Conservation (phyloP, 2,113 vertebrate genomes). For the Nettapus auritus region DNA sequence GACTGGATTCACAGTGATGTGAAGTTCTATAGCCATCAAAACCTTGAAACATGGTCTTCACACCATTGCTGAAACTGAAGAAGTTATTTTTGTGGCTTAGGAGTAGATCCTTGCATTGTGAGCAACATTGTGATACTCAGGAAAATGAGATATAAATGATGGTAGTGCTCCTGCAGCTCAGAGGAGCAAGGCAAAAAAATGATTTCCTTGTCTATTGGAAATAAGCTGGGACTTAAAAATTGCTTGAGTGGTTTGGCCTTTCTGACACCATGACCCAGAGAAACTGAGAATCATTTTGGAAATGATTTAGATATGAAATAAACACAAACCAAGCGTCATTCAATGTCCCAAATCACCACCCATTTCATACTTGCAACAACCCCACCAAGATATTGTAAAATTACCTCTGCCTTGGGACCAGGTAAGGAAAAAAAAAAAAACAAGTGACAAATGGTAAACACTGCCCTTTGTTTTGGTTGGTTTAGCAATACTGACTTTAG, state of each 20-base stretch:
- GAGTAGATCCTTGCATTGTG: not conserved
- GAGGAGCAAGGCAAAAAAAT: not conserved
- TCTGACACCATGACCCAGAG: not conserved
- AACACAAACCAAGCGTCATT: not conserved
- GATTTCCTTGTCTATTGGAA: not conserved
- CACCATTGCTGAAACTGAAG: not conserved
- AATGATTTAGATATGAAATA: not conserved
- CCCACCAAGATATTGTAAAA: not conserved
- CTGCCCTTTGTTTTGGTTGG: not conserved
- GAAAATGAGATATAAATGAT: not conserved
- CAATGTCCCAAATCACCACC: not conserved
- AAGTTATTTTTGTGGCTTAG: not conserved
- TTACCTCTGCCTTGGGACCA: not conserved
- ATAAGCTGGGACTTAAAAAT: not conserved
- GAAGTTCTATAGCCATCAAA: not conserved
- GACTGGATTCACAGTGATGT: not conserved
- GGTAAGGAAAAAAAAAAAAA: not conserved
- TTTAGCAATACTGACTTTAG: not conserved
- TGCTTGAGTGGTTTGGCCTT: not conserved
- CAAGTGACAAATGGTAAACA: not conserved
- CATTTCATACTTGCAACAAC: not conserved
- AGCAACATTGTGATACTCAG: not conserved
- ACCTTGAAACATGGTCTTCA: not conserved
- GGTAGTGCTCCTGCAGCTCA: not conserved
- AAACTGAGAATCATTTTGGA: not conserved